phyloP scores from a whole-genome alignment of 2,797 vertebrate genomes.

The Notamacropus eugenii region DNA sequence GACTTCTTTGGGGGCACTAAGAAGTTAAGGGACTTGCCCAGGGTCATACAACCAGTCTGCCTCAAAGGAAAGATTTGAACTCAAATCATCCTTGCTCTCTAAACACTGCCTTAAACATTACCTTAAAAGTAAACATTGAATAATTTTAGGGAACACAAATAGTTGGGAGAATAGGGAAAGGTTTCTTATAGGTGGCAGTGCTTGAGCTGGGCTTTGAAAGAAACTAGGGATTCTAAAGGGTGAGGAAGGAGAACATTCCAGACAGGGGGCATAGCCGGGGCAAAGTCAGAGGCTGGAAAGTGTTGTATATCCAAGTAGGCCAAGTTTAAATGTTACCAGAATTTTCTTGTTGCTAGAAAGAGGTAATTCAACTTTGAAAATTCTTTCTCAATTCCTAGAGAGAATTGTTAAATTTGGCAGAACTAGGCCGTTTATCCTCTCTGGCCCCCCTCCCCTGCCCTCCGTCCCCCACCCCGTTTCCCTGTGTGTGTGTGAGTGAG shows the following conservation, averaged over 20 bases:
- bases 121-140: not conserved
- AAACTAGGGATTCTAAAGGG: not conserved
- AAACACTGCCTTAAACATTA: not conserved
- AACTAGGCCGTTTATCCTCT: not conserved
- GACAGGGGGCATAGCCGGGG: not conserved
- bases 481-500: not conserved
- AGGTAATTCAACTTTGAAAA: not conserved
- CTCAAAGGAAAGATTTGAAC: not conserved
- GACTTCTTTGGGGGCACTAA: not conserved
- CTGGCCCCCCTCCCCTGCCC: not conserved
- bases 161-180: not conserved
- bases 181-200: not conserved
- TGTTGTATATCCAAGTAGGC: not conserved
- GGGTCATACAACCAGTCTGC: not conserved
- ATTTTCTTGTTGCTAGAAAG: not conserved
- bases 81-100: not conserved
- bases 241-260: not conserved
- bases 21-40: not conserved
- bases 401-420: not conserved
- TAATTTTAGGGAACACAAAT: not conserved
- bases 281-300: not conserved
- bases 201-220: not conserved
- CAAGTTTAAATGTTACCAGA: not conserved
- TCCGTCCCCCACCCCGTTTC: not conserved
- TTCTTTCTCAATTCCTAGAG: not conserved